These are phyloP conservation scores for Gryon sp. DNA, from an alignment of 1,140 invertebrate species.

Conservation along the genomic window DNA sequence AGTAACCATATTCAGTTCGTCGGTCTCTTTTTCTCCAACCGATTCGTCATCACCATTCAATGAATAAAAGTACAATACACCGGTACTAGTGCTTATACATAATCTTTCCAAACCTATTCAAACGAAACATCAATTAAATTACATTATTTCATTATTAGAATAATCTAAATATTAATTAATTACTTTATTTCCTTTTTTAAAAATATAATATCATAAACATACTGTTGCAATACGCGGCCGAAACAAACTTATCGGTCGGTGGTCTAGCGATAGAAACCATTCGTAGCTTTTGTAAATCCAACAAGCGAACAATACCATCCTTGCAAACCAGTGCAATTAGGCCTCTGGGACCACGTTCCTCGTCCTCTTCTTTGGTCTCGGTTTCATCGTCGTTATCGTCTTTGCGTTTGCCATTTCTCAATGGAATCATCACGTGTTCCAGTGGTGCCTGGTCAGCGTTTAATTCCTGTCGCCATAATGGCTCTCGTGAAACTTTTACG, in stretches of 20 bases:
- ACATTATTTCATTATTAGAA: neutral
- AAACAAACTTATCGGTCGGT: constrained; percentile 85
- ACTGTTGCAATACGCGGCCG: constrained; percentile 88
- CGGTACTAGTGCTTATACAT: constrained; percentile 88
- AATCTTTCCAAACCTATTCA: constrained; percentile 85
- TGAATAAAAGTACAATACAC: constrained; percentile 90
- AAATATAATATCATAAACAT: constrained; percentile 63
- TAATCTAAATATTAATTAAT: neutral
- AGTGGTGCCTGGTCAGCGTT: constrained; percentile 83
- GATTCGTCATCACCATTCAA: constrained; percentile 86
- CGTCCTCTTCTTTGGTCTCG: constrained; percentile 15
- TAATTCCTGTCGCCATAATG: constrained; percentile 83
- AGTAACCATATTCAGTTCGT: constrained; percentile 81
- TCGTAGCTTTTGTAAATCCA: constrained; percentile 83
- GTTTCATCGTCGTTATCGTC: constrained; percentile 6
- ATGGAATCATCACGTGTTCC: constrained; percentile 84
- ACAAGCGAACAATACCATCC: constrained; percentile 85
- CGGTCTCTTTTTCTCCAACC: constrained; percentile 84
- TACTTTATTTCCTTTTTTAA: too few species aligned
- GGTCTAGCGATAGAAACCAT: constrained; percentile 83
- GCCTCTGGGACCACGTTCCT: constrained; percentile 67
- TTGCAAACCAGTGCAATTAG: constrained; percentile 82
- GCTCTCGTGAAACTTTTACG: constrained; percentile 82
- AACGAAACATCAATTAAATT: constrained; percentile 6
- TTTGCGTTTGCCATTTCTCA: constrained; percentile 73